Conservation (phyloP, 2,797 vertebrate genomes). For the Pipistrellus nathusii region DNA sequence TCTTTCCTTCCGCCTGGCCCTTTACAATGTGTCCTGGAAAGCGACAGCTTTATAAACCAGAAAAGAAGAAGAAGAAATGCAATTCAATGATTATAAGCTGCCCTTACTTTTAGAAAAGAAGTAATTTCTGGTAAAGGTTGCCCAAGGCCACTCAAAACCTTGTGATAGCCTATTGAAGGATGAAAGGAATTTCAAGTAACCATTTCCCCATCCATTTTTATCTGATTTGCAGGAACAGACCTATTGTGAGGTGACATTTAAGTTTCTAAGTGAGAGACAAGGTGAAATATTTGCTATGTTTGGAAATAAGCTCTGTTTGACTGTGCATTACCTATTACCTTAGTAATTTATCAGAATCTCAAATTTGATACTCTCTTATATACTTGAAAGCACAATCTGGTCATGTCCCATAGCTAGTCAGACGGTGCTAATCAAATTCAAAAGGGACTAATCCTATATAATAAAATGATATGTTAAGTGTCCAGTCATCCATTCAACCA, state of each 20-base stretch:
- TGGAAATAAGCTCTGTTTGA: background rate
- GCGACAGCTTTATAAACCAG: background rate
- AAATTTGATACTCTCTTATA: background rate
- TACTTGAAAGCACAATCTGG: background rate
- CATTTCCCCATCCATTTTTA: background rate
- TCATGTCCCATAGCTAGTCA: background rate
- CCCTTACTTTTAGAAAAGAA: background rate
- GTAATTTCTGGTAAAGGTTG: slow-evolving; percentile 24
- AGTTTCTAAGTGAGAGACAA: background rate
- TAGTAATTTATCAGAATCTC: background rate
- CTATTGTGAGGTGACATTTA: background rate
- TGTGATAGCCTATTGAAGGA: background rate
- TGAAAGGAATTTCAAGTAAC: background rate
- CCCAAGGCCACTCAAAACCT: background rate
- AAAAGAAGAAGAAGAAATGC: background rate
- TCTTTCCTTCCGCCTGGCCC: slow-evolving; percentile 13
- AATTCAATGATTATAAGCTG: background rate
- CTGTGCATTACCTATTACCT: background rate
- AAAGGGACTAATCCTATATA: background rate
- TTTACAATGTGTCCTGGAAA: background rate
- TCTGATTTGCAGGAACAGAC: background rate
- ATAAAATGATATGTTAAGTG: too few species aligned
- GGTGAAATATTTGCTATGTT: background rate
- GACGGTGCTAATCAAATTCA: background rate
- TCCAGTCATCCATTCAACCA: too few species aligned